Evolutionary conservation across 2,888 invertebrate species (phyloP).

Genomic region (Drosophila colorata): DNA sequence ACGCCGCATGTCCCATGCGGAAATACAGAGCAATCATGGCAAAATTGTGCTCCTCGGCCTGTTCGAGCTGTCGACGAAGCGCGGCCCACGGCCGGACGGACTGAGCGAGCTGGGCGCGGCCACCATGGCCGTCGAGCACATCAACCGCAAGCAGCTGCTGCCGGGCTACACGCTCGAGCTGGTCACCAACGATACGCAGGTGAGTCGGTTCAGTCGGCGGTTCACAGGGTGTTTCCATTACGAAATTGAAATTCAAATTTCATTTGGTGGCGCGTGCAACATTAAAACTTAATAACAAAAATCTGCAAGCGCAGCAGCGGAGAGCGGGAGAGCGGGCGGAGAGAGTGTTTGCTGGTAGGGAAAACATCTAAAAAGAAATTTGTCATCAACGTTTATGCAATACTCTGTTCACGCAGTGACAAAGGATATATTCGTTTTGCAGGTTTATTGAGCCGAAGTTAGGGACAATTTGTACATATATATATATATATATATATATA

Average conservation of each 20-base stretch:
- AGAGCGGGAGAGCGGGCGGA: not conserved
- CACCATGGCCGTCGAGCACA: conserved; percentile 91
- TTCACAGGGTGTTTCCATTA: conserved; percentile 54
- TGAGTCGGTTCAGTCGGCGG: conserved; percentile 85
- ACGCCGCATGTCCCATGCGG: conserved; percentile 77
- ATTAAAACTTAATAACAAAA: conserved; percentile 79
- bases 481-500: too few relatives aligned
- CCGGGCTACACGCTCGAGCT: conserved; percentile 91
- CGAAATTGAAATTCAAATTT: conserved; percentile 79
- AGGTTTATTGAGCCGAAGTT: too few relatives aligned
- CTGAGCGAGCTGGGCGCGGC: conserved; percentile 92
- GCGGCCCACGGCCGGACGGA: conserved; percentile 89
- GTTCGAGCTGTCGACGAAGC: conserved; percentile 90
- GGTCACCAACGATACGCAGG: conserved; percentile 94
- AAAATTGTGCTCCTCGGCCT: conserved; percentile 91
- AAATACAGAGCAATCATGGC: conserved; percentile 83
- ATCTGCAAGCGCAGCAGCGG: conserved; percentile 62
- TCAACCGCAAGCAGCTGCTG: conserved; percentile 89
- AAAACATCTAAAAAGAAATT: conserved; percentile 41
- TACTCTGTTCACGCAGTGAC: not conserved
- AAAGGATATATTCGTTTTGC: not conserved
- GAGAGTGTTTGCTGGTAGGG: conserved; percentile 1
- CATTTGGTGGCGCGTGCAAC: conserved; percentile 71
- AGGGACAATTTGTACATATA: too few relatives aligned
- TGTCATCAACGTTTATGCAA: conserved; percentile 44